Evolutionary conservation across 2,113 vertebrate species (phyloP).

Genomic region (Labrus mixtus): DNA sequence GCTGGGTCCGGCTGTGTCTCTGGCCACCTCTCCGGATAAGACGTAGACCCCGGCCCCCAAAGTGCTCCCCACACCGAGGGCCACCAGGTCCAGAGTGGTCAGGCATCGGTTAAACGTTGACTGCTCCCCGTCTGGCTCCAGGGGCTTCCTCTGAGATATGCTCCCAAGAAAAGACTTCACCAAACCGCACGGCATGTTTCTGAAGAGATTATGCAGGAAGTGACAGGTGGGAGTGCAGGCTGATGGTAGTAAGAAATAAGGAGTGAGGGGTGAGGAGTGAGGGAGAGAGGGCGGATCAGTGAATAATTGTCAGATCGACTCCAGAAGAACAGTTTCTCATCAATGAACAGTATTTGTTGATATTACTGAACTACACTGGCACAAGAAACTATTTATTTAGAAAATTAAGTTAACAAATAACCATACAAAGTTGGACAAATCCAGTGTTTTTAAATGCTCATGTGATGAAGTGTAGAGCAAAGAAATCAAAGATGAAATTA

Average conservation of each 20-base stretch:
- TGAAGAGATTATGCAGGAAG: conserved; percentile 7
- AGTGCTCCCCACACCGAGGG: conserved; percentile 89
- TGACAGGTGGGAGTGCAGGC: conserved; percentile 20
- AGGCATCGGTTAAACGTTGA: conserved; percentile 86
- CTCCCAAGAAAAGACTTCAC: conserved; percentile 68
- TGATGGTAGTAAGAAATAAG: conserved; percentile 11
- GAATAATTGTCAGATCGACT: conserved; percentile 70
- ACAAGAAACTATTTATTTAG: not conserved
- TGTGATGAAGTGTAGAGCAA: not conserved
- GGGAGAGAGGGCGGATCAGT: conserved; percentile 33
- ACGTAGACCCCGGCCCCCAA: conserved; percentile 90
- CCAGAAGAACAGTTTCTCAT: conserved; percentile 1
- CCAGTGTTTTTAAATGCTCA: too few species aligned
- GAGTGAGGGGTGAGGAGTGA: conserved; percentile 9
- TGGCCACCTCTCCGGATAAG: conserved; percentile 90
- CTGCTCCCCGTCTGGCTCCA: conserved; percentile 71
- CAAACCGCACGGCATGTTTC: conserved; percentile 51
- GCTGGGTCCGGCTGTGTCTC: conserved; percentile 85
- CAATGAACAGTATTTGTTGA: not conserved
- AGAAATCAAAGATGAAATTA: not conserved
- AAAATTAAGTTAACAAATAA: not conserved
- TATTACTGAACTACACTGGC: too few species aligned
- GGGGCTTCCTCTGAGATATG: conserved; percentile 83
- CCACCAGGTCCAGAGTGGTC: conserved; percentile 84
- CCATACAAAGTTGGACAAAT: not conserved